phyloP scores from a whole-genome alignment of 2,888 invertebrate genomes.

The Byasa hedistus region DNA sequence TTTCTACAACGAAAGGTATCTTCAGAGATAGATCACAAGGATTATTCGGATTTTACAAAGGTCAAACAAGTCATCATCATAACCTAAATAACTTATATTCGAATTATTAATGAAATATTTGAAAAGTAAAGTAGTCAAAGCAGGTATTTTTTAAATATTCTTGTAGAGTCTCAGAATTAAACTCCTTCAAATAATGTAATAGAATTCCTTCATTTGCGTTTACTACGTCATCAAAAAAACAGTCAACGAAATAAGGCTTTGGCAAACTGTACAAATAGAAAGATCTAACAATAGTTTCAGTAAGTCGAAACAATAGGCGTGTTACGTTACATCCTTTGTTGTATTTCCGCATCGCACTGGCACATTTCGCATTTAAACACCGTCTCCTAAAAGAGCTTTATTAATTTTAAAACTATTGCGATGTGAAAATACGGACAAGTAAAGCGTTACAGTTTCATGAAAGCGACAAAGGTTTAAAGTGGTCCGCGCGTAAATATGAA shows the following conservation, averaged over 20 bases:
- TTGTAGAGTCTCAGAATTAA: no score
- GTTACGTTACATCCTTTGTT: conserved; percentile 7
- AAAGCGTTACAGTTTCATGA: conserved; percentile 5
- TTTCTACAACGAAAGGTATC: no score
- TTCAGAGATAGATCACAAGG: no score
- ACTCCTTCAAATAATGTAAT: no score
- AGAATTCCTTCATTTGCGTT: not conserved
- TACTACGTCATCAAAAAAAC: not conserved
- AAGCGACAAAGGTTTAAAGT: conserved; percentile 6
- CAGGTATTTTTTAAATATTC: no score
- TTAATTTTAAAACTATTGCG: conserved; percentile 8
- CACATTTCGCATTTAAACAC: conserved; percentile 1
- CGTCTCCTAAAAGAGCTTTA: not conserved
- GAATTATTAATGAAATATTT: no score
- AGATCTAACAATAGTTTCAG: conserved; percentile 9
- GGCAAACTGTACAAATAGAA: not conserved
- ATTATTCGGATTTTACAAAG: no score
- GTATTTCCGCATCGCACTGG: not conserved
- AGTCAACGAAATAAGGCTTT: not conserved
- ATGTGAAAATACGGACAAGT: not conserved
- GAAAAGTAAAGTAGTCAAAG: no score
- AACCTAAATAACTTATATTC: no score
- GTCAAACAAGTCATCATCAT: no score
- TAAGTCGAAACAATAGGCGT: not conserved
- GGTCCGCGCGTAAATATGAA: conserved; percentile 2